Evolutionary conservation across 1,140 invertebrate species (phyloP), one percentile per base, ranked within the genome.

Genomic region (Drosophila fuyamai): DNA sequence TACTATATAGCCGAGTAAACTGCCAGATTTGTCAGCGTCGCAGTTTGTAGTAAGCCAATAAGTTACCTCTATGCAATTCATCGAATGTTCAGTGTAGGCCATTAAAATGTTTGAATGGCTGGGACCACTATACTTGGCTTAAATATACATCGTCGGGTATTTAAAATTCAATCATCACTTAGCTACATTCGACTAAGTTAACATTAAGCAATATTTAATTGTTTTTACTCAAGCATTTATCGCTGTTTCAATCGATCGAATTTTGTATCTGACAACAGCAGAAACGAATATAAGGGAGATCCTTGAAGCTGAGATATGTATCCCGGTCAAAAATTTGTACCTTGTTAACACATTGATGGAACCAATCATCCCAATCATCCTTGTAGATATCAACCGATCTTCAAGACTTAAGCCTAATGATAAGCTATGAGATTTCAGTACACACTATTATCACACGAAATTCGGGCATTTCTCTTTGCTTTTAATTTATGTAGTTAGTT

Each of bases 401-500:
- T 65, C 67, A 47, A 47, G 27, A 41, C 63, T 68, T 71, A 8
- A 41, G 18, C 27, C 13, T 46, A 16, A 27, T 14, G 43, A 47
- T 71, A 71, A 71, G 51, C 29, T 13, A 71, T 32, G 18, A 71
- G 44, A 68, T 71, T 68, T 71, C 36, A 40, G 41, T n/a, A 55
- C 65, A 71, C n/a, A 70, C 12, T 18, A 53, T 54, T 46, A 53
- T 18, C 59, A 50, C 32, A 41, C 41, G 13, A 38, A 59, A 51
- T 35, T 60, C 23, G 6, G 41, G 56, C 40, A 61, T 73, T 73
- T 73, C 46, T 44, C 40, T 7, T 72, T 73, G 68, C 38, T 60
- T 73, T 73, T 73, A 73, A 61, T 51, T 60, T 53, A 46, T 50
- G 67, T 71, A 71, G 67, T 71, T 71, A 70, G 66, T 18, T 68